These are phyloP conservation scores for Lasioglossum leucozonium DNA, from an alignment of 2,888 invertebrate species.

Conservation along the genomic window DNA sequence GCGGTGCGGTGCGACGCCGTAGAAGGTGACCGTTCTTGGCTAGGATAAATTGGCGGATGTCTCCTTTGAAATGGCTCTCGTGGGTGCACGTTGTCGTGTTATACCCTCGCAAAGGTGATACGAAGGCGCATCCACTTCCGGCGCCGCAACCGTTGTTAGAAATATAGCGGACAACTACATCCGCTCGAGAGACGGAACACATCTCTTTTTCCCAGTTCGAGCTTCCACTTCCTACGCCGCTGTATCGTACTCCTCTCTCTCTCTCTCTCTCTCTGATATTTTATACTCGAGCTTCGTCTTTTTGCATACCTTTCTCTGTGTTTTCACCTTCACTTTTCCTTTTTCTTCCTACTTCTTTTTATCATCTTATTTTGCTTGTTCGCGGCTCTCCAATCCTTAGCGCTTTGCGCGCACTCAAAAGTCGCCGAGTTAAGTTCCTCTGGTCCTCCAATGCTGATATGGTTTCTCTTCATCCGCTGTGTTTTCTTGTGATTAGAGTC, in stretches of 20 bases:
- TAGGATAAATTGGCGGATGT: conserved; percentile 68
- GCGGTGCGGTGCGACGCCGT: conserved; percentile 45
- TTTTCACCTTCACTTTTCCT: not conserved
- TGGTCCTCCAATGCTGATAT: not conserved
- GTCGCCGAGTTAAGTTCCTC: conserved; percentile 5
- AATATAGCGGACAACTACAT: conserved; percentile 51
- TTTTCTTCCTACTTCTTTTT: conserved; percentile 15
- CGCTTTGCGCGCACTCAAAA: not conserved
- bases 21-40: conserved; percentile 52
- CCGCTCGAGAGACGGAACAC: conserved; percentile 47
- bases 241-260: not conserved
- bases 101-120: conserved; percentile 61
- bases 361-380: conserved; percentile 10
- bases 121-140: conserved; percentile 60
- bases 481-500: not conserved
- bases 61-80: conserved; percentile 64
- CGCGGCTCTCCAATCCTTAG: not conserved
- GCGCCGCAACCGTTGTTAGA: conserved; percentile 49
- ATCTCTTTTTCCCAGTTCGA: not conserved
- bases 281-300: not conserved
- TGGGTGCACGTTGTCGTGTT: conserved; percentile 51
- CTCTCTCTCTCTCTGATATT: not conserved
- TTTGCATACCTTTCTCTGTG: not conserved
- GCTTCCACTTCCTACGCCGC: not conserved
- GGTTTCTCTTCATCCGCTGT: not conserved